phyloP scores from a whole-genome alignment of 2,888 invertebrate species.

The Phrixothrix hirtus region DNA sequence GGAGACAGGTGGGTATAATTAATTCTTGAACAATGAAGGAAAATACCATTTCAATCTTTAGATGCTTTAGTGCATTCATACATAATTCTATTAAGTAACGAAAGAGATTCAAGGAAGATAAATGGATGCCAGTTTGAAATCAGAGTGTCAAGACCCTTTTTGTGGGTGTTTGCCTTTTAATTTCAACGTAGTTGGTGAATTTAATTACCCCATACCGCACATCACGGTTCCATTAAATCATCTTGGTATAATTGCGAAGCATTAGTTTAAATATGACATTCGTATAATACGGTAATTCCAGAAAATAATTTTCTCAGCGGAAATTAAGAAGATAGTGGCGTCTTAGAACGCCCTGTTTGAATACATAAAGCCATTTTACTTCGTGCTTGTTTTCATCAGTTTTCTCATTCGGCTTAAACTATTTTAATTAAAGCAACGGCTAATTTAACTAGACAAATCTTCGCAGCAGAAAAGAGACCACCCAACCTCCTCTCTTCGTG shows the following conservation, averaged over 20 bases:
- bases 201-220: conserved; percentile 34
- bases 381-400: conserved; percentile 51
- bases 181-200: conserved; percentile 29
- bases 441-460: conserved; percentile 57
- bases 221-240: conserved; percentile 35
- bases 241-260: conserved; percentile 30
- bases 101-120: conserved; percentile 13
- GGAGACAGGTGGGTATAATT: not conserved
- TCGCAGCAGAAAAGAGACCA: conserved; percentile 43
- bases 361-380: conserved; percentile 47
- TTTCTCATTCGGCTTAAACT: conserved; percentile 54
- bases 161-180: conserved; percentile 34
- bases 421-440: conserved; percentile 58
- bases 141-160: conserved; percentile 18
- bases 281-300: conserved; percentile 43
- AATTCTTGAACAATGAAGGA: not conserved
- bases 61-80: conserved; percentile 10
- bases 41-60: conserved; percentile 5
- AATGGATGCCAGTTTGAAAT: conserved; percentile 16
- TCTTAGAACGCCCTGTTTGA: conserved; percentile 38
- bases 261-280: conserved; percentile 43
- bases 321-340: conserved; percentile 52
- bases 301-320: conserved; percentile 50
- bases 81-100: conserved; percentile 15
- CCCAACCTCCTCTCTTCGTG: conserved; percentile 27